Percentiles rank a stretch among this genome's conserved stretches.
Evolutionary conservation across 2,888 invertebrate species (phyloP).

Genomic region (Diarsia dahlii): DNA sequence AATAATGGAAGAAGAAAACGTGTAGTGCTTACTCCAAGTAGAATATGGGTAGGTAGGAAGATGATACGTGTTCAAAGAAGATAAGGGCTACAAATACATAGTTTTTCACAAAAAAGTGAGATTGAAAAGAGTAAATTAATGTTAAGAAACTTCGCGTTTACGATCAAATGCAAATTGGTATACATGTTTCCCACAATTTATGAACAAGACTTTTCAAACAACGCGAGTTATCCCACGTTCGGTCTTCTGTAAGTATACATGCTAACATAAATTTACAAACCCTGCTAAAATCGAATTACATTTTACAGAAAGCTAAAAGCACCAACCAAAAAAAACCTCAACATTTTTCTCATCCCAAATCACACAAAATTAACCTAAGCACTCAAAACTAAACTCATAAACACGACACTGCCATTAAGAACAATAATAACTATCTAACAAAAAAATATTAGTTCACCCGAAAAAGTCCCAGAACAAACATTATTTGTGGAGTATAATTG

Average conservation of each 20-base stretch:
- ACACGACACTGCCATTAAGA: slow-evolving; percentile 57
- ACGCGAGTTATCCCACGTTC: not conserved
- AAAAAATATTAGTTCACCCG: slow-evolving; percentile 52
- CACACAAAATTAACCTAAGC: slow-evolving; percentile 27
- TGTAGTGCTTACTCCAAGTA: no score
- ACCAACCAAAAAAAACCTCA: not conserved
- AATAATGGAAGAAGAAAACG: no score
- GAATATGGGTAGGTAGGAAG: no score
- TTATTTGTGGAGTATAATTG: slow-evolving; percentile 59
- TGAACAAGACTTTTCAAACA: not conserved
- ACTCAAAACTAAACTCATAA: slow-evolving; percentile 58
- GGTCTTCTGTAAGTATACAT: not conserved
- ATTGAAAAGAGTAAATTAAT: not conserved
- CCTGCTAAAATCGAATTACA: not conserved
- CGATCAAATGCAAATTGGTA: not conserved
- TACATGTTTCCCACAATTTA: not conserved
- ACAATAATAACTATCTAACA: slow-evolving; percentile 61
- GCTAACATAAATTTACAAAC: not conserved
- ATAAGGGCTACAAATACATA: not conserved
- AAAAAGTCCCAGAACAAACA: slow-evolving; percentile 57
- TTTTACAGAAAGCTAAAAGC: not conserved
- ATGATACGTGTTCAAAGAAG: not conserved
- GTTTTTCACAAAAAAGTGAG: not conserved
- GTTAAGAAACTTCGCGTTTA: not conserved
- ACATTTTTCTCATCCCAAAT: slow-evolving; percentile 19